Base-by-base conservation (phyloP, 2,888 invertebrate species). In the Stratiomys singularior region DNA sequence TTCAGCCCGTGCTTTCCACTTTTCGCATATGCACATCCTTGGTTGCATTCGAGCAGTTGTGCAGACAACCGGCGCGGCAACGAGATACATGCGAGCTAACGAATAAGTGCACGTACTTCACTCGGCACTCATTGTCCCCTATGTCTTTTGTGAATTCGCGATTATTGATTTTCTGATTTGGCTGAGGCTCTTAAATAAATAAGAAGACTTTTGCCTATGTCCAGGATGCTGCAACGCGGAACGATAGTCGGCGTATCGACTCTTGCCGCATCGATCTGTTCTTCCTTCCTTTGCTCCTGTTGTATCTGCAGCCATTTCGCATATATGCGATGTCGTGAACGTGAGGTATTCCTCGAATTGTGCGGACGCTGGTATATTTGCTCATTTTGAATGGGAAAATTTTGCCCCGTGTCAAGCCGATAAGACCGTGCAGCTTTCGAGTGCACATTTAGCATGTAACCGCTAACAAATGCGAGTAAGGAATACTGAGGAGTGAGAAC, bases 81-180 rank as follows among this genome's bases (percentile, higher is more conserved):
- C 21, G 5, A 23, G 18, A 23, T 60, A 25, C 60, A 5, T 9
- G 60, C n/a, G 13, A 13, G n/a, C 64, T 64, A 11, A 23, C 58
- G 21, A 13, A 15, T 30, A 28, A 27, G 28, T 5, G 9, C 37
- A 37, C 37, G 37, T 5, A 9, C 37, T 37, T 37, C 37, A 37
- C 9, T 37, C 37, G 3, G 28, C 23, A 64, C n/a, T 5, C 7
- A 27, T 1, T 71, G 71, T 27, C 71, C 46, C 52, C 47, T 71
- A 47, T 52, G 52, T 47, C 71, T 52, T 71, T 4, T n/a, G 18
- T 15, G 30, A 74, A 74, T 74, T 56, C 72, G 72, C 72, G 72
- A 74, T 58, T 74, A 74, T 74, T 74, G 72, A 74, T 74, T 74
- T 74, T 74, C 72, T 56, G 28, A 47, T 74, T 74, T 67, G 44